Evolutionary conservation across 2,888 invertebrate genomes (phyloP), one percentile per base, ranked within the genome.

Genomic region (Volucella bombylans): DNA sequence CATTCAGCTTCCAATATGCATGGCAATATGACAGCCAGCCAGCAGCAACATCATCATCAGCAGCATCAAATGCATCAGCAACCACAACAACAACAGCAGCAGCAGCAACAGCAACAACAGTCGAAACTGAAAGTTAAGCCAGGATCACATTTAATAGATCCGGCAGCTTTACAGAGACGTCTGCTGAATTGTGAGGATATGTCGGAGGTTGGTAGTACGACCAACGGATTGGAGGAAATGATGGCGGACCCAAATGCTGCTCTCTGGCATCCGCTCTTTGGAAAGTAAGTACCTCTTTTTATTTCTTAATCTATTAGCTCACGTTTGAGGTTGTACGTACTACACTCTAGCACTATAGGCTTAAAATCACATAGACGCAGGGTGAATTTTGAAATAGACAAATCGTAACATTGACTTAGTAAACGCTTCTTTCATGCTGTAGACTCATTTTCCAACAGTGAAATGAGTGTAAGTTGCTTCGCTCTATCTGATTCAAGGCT

Each of bases 191-290:
- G 88, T 41, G 88, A 86, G 57, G 94, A 94, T 49, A 93, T 93
- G 88, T 92, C 94, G 1, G 94, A 94, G 90, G 94, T 94, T 52
- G 94, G 94, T 87, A 94, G 94, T 90, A 94, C 94, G 52, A 94
- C 94, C 64, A 93, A 93, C 87, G 93, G 93, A 78, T 92, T 94
- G 6, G 94, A 94, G 73, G 93, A 92, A 82, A 88, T 92, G 54
- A 89, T 92, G 88, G 91, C 92, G 78, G 93, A 94, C 87, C 93
- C 94, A 61, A 94, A 95, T 88, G 94, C 95, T 88, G 95, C 95
- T 87, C 92, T 96, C 65, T 96, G 96, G 96, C 96, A 96, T 92
- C 96, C 96, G 71, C 93, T 96, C 62, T 96, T 96, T 91, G 95
- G 96, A 93, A 96, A 96, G 96, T 96, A 93, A 95, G 94, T 93